These are phyloP conservation scores for Ptyas mucosa DNA, from an alignment of 2,113 vertebrate genomes.

Conservation along the genomic window DNA sequence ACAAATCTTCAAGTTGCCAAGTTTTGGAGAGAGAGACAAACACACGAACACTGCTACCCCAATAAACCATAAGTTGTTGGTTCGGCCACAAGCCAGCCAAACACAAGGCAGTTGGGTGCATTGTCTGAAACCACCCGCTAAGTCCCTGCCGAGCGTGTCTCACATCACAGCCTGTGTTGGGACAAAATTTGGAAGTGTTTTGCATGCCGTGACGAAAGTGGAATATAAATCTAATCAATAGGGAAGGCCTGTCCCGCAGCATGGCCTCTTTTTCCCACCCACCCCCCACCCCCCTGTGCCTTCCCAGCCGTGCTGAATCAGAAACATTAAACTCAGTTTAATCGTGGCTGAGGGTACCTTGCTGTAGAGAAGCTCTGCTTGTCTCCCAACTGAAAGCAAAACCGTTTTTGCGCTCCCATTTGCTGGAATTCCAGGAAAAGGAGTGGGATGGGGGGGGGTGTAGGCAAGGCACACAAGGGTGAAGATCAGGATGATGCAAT, in stretches of 20 bases:
- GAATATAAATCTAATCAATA: background rate
- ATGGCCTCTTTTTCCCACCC: background rate
- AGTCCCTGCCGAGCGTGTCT: background rate
- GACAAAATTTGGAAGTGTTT: background rate
- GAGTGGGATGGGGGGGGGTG: fast-evolving
- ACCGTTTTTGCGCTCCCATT: background rate
- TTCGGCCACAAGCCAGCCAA: background rate
- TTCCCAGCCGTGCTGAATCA: background rate
- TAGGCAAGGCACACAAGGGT: too few relatives aligned
- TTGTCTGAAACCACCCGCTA: background rate
- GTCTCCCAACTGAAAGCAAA: background rate
- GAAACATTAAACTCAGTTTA: background rate
- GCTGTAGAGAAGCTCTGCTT: background rate
- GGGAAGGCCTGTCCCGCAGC: background rate
- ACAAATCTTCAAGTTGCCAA: background rate
- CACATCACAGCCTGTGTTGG: background rate
- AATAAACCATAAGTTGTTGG: background rate
- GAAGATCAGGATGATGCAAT: background rate
- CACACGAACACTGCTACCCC: too few relatives aligned
- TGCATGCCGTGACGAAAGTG: background rate
- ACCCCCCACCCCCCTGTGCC: fast-evolving
- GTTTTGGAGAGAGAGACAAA: too few relatives aligned
- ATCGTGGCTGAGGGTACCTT: background rate
- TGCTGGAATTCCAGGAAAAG: background rate
- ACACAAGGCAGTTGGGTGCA: background rate